A percentile compares a stretch with the other conserved stretches of the same genome.
phyloP scores from a whole-genome alignment of 1,140 invertebrate genomes.

The Brachionus plicatilis region DNA sequence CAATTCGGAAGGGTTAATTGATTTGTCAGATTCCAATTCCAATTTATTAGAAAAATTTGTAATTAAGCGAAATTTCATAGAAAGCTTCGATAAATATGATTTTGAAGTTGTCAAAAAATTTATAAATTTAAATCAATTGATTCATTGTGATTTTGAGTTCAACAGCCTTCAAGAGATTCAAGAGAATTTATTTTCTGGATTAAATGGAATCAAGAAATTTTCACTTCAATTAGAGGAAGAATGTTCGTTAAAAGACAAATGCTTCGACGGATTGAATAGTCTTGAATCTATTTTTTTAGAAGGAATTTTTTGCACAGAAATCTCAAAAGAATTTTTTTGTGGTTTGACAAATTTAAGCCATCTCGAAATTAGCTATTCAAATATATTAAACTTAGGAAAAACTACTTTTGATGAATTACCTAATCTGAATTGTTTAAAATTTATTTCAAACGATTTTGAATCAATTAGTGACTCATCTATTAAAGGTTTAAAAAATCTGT shows the following conservation, averaged over 20 bases:
- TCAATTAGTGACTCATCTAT: background rate
- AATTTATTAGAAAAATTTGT: background rate
- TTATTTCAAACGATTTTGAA: background rate
- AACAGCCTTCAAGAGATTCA: background rate
- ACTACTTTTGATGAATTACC: background rate
- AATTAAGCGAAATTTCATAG: background rate
- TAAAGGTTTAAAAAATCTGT: background rate
- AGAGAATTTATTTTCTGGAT: background rate
- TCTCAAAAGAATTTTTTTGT: background rate
- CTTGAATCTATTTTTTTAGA: background rate
- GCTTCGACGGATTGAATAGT: background rate
- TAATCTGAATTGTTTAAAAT: background rate
- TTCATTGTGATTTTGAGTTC: background rate
- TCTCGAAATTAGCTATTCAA: background rate
- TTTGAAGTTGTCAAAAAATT: background rate
- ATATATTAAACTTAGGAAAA: background rate
- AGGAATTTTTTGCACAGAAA: background rate
- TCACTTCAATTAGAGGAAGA: background rate
- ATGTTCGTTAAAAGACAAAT: background rate
- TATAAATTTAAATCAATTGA: background rate
- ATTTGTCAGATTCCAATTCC: background rate
- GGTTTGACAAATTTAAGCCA: background rate
- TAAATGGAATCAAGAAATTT: background rate
- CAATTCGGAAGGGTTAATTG: background rate
- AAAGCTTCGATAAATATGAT: background rate